These are phyloP conservation scores for Diprion similis DNA, from an alignment of 1,140 invertebrate genomes.

Conservation along the genomic window DNA sequence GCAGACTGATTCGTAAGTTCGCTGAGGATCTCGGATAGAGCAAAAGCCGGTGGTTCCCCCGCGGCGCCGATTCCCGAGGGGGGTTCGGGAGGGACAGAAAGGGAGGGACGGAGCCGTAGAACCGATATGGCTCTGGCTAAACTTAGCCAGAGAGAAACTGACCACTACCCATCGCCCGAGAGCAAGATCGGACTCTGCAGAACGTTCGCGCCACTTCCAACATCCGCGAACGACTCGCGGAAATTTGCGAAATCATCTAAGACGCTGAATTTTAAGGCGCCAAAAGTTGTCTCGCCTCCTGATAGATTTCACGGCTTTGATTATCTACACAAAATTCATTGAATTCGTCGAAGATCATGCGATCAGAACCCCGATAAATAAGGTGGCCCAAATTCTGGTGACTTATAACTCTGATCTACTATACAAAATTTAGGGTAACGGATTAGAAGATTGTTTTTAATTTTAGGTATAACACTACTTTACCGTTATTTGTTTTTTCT, in stretches of 20 bases:
- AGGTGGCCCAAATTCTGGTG: too few relatives aligned
- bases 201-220: too few relatives aligned
- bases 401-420: too few relatives aligned
- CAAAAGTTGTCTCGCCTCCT: too few relatives aligned
- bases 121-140: conserved; percentile 59
- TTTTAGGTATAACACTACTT: too few relatives aligned
- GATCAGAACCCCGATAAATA: too few relatives aligned
- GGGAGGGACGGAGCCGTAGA: conserved; percentile 28
- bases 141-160: conserved; percentile 56
- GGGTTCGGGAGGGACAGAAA: background rate
- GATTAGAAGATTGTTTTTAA: too few relatives aligned
- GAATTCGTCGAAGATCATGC: too few relatives aligned
- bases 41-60: conserved; percentile 37
- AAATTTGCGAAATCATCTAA: background rate
- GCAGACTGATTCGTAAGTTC: conserved; percentile 44
- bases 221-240: background rate
- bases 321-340: too few relatives aligned
- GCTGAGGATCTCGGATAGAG: conserved; percentile 3
- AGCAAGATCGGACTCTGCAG: background rate
- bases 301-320: too few relatives aligned
- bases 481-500: too few relatives aligned
- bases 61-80: conserved; percentile 11
- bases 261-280: background rate
- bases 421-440: too few relatives aligned
- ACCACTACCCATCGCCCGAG: conserved; percentile 36